Evolutionary conservation across 2,888 invertebrate genomes (phyloP).

Genomic region (Morpho deidamia): DNA sequence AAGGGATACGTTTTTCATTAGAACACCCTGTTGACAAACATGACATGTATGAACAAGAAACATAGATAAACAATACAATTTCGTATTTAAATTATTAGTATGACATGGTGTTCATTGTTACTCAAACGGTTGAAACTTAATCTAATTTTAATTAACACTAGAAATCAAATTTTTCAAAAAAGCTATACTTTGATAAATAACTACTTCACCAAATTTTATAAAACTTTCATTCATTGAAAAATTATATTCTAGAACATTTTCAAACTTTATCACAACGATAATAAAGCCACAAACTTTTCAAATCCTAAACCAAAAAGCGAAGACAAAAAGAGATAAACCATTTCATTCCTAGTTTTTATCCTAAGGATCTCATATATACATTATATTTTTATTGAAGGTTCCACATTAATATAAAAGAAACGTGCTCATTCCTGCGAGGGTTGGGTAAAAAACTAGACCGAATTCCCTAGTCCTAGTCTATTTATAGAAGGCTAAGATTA

Average conservation of each 20-base stretch:
- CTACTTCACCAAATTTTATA: neutral
- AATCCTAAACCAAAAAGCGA: too few species aligned
- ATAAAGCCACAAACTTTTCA: neutral
- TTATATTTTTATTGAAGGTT: slow-evolving; percentile 8
- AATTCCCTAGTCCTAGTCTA: slow-evolving; percentile 35
- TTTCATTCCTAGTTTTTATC: neutral
- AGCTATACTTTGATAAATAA: too few species aligned
- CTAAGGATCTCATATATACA: neutral
- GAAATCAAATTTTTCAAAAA: too few species aligned
- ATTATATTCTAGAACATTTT: neutral
- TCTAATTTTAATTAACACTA: too few species aligned
- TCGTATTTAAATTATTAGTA: too few species aligned
- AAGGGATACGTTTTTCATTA: too few species aligned
- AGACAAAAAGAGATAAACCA: too few species aligned
- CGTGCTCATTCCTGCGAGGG: slow-evolving; percentile 18
- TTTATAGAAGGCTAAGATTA: slow-evolving; percentile 34
- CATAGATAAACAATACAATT: too few species aligned
- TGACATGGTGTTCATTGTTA: too few species aligned
- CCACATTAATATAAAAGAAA: slow-evolving; percentile 25
- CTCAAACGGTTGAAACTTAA: too few species aligned
- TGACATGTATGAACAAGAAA: too few species aligned
- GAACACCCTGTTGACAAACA: too few species aligned
- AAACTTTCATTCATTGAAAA: neutral
- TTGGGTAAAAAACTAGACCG: slow-evolving; percentile 36
- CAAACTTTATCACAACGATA: neutral